Conservation (phyloP, 2,113 vertebrate genomes). For the Leptosomus discolor region DNA sequence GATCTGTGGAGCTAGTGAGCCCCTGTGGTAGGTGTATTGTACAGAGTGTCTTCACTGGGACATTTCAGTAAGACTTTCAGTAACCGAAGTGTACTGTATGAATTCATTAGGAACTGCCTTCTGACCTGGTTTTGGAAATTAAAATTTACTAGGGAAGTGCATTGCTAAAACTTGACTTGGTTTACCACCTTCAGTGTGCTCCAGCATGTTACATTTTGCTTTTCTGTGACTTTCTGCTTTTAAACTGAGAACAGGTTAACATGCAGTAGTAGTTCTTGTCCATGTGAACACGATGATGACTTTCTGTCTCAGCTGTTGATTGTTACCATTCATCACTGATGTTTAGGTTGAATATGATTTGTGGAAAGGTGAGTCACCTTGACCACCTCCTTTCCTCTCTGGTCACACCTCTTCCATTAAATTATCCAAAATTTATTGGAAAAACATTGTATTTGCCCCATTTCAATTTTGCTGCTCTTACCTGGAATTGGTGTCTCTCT, state of each 20-base stretch:
- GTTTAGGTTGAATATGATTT: not conserved
- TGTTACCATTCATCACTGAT: not conserved
- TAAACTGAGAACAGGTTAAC: not conserved
- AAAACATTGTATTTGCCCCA: not conserved
- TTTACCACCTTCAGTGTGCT: not conserved
- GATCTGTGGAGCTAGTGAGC: not conserved
- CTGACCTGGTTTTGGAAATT: not conserved
- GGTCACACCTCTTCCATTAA: not conserved
- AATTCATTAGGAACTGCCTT: not conserved
- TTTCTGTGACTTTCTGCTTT: not conserved
- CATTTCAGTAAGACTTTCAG: not conserved
- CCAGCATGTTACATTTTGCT: not conserved
- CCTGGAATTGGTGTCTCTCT: not conserved
- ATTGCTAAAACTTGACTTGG: not conserved
- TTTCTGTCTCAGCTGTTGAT: not conserved
- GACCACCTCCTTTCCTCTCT: not conserved
- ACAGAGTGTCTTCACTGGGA: not conserved
- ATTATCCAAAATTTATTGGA: not conserved
- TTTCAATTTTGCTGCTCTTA: not conserved
- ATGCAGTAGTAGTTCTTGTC: not conserved
- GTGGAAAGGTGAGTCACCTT: not conserved
- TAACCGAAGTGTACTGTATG: not conserved
- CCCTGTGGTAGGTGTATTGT: not conserved
- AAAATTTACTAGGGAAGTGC: not conserved
- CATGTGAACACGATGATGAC: not conserved